Base-by-base conservation (phyloP, 2,888 invertebrate genomes). In the Neria commutata region DNA sequence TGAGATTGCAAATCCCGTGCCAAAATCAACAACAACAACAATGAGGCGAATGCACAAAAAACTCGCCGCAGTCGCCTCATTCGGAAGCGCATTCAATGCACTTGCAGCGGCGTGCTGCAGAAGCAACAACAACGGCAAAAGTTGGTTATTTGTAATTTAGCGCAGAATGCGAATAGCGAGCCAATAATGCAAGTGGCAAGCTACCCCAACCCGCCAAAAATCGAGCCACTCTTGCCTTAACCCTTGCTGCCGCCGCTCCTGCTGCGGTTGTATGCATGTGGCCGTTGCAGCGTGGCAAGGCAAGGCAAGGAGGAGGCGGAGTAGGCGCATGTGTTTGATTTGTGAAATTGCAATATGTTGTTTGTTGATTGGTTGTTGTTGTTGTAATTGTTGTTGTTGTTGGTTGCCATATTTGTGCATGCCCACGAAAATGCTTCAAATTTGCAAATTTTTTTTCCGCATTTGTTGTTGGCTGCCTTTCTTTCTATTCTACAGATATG, bases 341-440 rank as follows among this genome's bases (percentile, higher is more conserved):
- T 74, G 68, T 55, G 59, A 74, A 71, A 71, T 74, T 69, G 75
- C 71, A 71, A 74, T 71, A 73, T 74, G 73, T 70, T 74, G 63
- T 63, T 63, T 65, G 34, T 48, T 69, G 61, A 67, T 6, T 42
- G 6, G 6, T n/a, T 42, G 6, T 42, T n/a, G 46, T 46, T 46
- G 6, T 21, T 46, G 46, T 46, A 19, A 3, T 11, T 46, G 46
- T 46, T 16, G 21, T 46, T 46, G 46, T 19, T 21, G 21, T 46
- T 46, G 21, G 14, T 48, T 26, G 26, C 48, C 8, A 33, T 14
- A 33, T 14, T 33, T 10, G 8, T 33, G 33, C 33, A 14, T 10
- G 16, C 25, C 48, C 48, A 25, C 17, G 48, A 14, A 48, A 25
- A 25, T 42, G 19, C 42, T 42, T 42, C 42, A 42, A 19, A 42